Percentiles rank a stretch among this genome's conserved stretches.
These are phyloP conservation scores for Epizoanthus illoricatus DNA, from an alignment of 92 coral and sea anemone species.

Conservation along the genomic window DNA sequence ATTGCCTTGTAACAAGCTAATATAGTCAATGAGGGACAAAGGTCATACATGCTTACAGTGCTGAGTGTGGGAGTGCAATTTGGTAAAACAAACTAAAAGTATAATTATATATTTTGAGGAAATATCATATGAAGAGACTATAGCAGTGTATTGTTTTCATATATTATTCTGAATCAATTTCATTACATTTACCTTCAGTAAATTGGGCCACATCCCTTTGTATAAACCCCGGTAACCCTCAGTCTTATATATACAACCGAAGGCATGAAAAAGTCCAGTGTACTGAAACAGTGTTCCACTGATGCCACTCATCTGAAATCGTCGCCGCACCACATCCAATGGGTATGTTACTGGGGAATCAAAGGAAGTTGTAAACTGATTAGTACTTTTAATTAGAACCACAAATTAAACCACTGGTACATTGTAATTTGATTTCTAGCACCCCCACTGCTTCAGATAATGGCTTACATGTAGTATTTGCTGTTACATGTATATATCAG, in stretches of 20 bases:
- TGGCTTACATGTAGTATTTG: too few species aligned
- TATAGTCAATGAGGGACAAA: too few species aligned
- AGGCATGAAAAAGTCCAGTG: conserved; percentile 74
- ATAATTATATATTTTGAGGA: too few species aligned
- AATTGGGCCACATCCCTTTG: conserved; percentile 88
- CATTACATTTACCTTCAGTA: conserved; percentile 82
- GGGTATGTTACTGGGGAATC: conserved; percentile 73
- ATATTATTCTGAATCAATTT: neutral
- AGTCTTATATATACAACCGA: conserved; percentile 51
- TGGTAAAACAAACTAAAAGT: too few species aligned
- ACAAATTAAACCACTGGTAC: neutral
- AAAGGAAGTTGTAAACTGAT: neutral
- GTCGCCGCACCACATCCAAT: conserved; percentile 82
- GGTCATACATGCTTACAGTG: too few species aligned
- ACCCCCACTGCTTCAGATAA: too few species aligned
- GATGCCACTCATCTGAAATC: conserved; percentile 90
- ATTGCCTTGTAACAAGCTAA: too few species aligned
- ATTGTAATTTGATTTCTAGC: too few species aligned
- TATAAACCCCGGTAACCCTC: conserved; percentile 82
- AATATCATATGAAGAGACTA: neutral
- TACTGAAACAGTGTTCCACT: conserved; percentile 68
- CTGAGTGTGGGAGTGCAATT: too few species aligned
- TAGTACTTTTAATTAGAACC: too few species aligned
- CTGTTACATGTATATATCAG: too few species aligned
- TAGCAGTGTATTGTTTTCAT: neutral